Percentiles rank a stretch among this genome's conserved stretches.
Evolutionary conservation across 2,888 invertebrate genomes (phyloP).

Genomic region (Sericinus montela): DNA sequence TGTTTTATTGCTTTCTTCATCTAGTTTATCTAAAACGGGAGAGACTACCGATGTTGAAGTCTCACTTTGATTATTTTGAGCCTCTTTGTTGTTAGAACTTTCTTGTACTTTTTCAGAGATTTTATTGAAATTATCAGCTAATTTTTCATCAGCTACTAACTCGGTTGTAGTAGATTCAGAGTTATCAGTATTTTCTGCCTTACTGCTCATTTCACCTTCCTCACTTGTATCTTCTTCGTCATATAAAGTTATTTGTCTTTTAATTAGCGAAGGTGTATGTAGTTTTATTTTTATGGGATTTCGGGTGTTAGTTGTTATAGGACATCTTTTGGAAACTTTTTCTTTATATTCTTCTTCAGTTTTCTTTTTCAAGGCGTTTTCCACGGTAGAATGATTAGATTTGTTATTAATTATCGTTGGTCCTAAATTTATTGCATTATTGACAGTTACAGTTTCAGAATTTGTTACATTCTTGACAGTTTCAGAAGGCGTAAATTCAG

Average conservation of each 20-base stretch:
- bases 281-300: conserved; percentile 68
- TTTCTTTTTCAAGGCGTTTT: conserved; percentile 30
- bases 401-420: not conserved
- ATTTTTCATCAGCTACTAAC: not conserved
- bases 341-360: conserved; percentile 55
- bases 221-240: conserved; percentile 67
- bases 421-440: not conserved
- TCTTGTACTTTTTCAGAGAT: not conserved
- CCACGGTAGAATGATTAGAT: conserved; percentile 7
- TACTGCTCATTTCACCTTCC: conserved; percentile 3
- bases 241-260: conserved; percentile 71
- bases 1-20: not conserved
- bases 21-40: not conserved
- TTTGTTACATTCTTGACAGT: not conserved
- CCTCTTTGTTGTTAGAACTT: not conserved
- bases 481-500: conserved; percentile 12
- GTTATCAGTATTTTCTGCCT: conserved; percentile 2
- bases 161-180: conserved; percentile 8
- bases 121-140: not conserved
- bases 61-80: not conserved
- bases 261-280: conserved; percentile 69
- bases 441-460: not conserved
- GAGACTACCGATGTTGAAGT: not conserved
- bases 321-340: conserved; percentile 58
- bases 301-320: conserved; percentile 56